Evolutionary conservation across 1,140 invertebrate genomes (phyloP), one percentile per base, ranked within the genome.

Genomic region (Dolichoris vasculosae): DNA sequence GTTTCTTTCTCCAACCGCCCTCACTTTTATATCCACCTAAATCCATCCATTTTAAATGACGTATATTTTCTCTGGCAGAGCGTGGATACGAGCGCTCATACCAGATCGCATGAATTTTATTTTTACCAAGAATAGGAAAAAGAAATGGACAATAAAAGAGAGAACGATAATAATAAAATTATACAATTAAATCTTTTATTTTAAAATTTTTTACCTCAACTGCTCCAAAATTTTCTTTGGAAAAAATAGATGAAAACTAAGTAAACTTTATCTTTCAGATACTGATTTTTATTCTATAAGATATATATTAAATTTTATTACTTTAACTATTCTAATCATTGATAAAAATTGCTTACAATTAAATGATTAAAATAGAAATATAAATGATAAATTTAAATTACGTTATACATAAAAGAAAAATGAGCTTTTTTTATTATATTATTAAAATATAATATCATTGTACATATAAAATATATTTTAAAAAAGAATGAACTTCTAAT

Each of bases 41-140:
- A 92, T 91, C 91, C 90, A 92, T 91, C 91, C 91, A 91, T 92
- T 91, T 91, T 92, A 92, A 92, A 92, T 92, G 90, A 92, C 90
- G 90, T 90, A 92, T 91, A 92, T 91, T 92, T 92, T 91, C 89
- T 90, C 88, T 89, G 55, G 67, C 32, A 78, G 26, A 78, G 43
- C 55, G 55, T 17, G 51, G 23, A 26, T 48, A 13, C 46, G 20
- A 26, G 38, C 59, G 38, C 55, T 43, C 30, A 86, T 88, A 86
- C 88, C 32, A 48, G 89, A 89, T 88, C 90, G 87, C 90, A 91
- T 92, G 90, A 90, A 91, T 90, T 91, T 91, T 92, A 85, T 85
- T 85, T 75, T 64, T 32, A 77, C 82, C 67, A 71, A 84, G 43
- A 69, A 86, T 67, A 73, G 8, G 20, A 86, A 85, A 88, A 87